Percentiles rank a stretch among this genome's conserved stretches.
Evolutionary conservation across 2,888 invertebrate species (phyloP).

Genomic region (Zygothrica quintamaculata): DNA sequence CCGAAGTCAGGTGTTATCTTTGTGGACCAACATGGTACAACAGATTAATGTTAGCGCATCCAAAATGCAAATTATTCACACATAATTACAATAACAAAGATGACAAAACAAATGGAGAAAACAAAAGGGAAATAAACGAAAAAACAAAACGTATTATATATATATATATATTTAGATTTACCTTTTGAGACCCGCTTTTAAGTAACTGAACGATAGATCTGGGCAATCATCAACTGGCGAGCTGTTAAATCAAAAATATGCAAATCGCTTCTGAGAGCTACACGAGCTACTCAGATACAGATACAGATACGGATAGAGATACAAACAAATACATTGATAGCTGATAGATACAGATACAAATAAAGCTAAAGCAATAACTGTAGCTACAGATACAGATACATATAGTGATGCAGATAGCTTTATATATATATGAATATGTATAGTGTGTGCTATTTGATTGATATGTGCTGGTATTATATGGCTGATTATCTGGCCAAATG

Average conservation of each 20-base stretch:
- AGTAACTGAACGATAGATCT: constrained; percentile 34
- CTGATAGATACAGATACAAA: constrained; percentile 14
- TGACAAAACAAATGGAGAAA: constrained; percentile 29
- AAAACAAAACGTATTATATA: constrained; percentile 43
- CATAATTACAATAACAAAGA: constrained; percentile 67
- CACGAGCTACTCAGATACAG: constrained; percentile 31
- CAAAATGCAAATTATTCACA: constrained; percentile 69
- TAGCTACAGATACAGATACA: constrained; percentile 6
- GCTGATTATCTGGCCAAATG: constrained; percentile 67
- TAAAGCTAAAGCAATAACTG: constrained; percentile 27
- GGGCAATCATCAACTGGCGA: constrained; percentile 56
- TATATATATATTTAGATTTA: neutral
- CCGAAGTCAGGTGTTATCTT: constrained; percentile 53
- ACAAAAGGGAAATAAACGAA: constrained; percentile 1
- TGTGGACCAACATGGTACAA: constrained; percentile 55
- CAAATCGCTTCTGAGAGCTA: constrained; percentile 68
- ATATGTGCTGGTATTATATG: constrained; percentile 73
- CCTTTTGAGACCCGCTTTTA: constrained; percentile 43
- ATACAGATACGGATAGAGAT: constrained; percentile 5
- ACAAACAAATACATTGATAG: constrained; percentile 20
- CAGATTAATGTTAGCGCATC: constrained; percentile 56
- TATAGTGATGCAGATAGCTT: constrained; percentile 13
- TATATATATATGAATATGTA: neutral
- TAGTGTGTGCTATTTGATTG: constrained; percentile 65
- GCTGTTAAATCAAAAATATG: constrained; percentile 81